Evolutionary conservation across 2,888 invertebrate species (phyloP).

Genomic region (Leuctra nigra): DNA sequence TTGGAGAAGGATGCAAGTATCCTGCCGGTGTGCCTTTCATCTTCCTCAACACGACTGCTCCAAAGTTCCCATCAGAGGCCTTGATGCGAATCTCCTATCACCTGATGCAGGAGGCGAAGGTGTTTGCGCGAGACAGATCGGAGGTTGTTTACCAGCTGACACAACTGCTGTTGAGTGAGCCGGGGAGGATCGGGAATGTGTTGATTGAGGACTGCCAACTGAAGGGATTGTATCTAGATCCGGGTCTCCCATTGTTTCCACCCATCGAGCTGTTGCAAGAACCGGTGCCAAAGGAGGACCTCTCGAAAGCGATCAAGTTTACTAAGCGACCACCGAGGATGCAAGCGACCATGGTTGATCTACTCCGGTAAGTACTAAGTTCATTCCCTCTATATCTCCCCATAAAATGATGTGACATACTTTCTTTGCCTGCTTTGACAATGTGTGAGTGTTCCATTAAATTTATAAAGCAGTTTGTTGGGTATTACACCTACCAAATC

Average conservation of each 20-base stretch:
- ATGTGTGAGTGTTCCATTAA: too few relatives aligned
- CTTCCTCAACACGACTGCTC: constrained; percentile 57
- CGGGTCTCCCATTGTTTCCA: constrained; percentile 48
- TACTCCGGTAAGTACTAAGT: constrained; percentile 19
- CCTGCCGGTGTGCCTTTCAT: constrained; percentile 68
- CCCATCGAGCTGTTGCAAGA: not conserved
- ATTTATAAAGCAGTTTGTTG: too few relatives aligned
- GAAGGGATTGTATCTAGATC: constrained; percentile 42
- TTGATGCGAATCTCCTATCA: constrained; percentile 59
- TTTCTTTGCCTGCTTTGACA: too few relatives aligned
- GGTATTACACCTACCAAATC: too few relatives aligned
- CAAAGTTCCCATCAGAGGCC: constrained; percentile 52
- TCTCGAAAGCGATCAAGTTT: not conserved
- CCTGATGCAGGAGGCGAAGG: constrained; percentile 60
- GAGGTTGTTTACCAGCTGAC: constrained; percentile 47
- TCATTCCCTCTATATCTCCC: too few relatives aligned
- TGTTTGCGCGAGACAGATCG: constrained; percentile 58
- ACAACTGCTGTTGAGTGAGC: constrained; percentile 55
- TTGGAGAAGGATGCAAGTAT: constrained; percentile 59
- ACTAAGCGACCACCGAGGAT: not conserved
- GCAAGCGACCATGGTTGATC: constrained; percentile 12
- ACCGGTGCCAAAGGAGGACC: not conserved
- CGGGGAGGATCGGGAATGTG: constrained; percentile 49
- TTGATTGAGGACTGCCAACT: constrained; percentile 42
- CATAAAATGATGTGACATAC: too few relatives aligned